A percentile compares a stretch with the other conserved stretches of the same genome.
Conservation (phyloP, 2,113 vertebrate genomes). For the Neomonachus schauinslandi region DNA sequence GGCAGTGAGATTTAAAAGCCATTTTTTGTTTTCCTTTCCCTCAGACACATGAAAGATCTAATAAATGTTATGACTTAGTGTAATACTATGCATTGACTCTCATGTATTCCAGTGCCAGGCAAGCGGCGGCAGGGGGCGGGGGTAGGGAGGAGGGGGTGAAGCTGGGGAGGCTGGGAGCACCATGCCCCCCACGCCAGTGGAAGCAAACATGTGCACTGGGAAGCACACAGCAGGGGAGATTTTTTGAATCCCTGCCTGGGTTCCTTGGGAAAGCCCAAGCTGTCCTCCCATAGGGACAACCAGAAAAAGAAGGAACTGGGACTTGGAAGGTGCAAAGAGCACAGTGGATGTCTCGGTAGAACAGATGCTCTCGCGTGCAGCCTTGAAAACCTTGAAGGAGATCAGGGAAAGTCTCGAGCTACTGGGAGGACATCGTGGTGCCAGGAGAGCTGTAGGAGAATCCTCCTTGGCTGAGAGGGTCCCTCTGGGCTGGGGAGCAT, state of each 20-base stretch:
- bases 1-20: not conserved
- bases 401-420: not conserved
- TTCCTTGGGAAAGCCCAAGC: not conserved
- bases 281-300: not conserved
- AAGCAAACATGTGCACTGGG: rapidly evolving
- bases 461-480: not conserved
- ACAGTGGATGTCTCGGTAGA: not conserved
- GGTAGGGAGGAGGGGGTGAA: not conserved
- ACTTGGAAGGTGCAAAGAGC: not conserved
- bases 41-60: not conserved
- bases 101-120: not conserved
- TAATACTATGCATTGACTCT: not conserved
- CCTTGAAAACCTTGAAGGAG: not conserved
- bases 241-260: too few relatives aligned
- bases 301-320: not conserved
- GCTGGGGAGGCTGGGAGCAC: not conserved
- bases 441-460: not conserved
- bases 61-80: not conserved
- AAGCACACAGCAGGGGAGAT: not conserved
- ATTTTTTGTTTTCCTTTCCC: not conserved
- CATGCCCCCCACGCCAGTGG: rapidly evolving
- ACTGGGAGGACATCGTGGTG: not conserved
- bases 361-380: not conserved
- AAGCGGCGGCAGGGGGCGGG: too few relatives aligned
- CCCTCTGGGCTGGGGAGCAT: not conserved